phyloP scores from a whole-genome alignment of 2,113 vertebrate genomes.

The Stigmatopora nigra region DNA sequence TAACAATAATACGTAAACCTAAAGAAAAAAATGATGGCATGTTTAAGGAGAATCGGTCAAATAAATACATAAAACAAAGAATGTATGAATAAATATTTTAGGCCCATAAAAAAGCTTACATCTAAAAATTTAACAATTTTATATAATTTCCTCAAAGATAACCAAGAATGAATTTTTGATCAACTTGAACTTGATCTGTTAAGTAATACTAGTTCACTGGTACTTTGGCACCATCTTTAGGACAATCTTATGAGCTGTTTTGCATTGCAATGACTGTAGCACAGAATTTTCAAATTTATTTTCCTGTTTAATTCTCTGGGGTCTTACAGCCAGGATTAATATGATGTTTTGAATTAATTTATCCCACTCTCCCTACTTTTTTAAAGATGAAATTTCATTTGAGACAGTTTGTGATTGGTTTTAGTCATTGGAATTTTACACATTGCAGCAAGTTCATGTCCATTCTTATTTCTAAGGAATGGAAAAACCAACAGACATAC shows the following conservation, averaged over 20 bases:
- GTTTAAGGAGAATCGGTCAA: too few species aligned
- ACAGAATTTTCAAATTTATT: background rate
- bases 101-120: too few species aligned
- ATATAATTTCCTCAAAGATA: too few species aligned
- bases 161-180: too few species aligned
- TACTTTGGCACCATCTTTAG: background rate
- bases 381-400: conserved; percentile 10
- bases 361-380: background rate
- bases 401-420: background rate
- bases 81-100: too few species aligned
- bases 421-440: background rate
- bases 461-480: background rate
- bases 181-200: too few species aligned
- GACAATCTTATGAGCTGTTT: background rate
- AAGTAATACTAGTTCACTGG: background rate
- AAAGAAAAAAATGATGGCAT: too few species aligned
- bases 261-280: background rate
- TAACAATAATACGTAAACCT: too few species aligned
- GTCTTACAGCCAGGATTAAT: too few species aligned
- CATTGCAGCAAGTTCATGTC: background rate
- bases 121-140: too few species aligned
- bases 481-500: background rate
- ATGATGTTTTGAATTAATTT: background rate
- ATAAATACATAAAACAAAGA: too few species aligned
- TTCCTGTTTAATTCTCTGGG: background rate